A percentile compares a stretch with the other conserved stretches of the same genome.
phyloP scores from a whole-genome alignment of 2,888 invertebrate species.

The Drosophila basisetae region DNA sequence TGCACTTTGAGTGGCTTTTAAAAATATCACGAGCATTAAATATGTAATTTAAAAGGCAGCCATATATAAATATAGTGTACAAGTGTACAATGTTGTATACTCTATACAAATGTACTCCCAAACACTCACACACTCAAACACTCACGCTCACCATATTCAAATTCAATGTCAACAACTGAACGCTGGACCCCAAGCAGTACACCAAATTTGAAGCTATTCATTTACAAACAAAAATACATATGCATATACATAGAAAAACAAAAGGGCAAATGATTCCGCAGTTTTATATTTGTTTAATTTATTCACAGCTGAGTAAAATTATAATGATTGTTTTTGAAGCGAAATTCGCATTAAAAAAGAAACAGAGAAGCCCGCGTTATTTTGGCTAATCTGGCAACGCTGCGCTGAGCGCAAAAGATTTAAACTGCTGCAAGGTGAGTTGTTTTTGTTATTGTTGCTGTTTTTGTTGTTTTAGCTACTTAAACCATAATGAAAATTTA shows the following conservation, averaged over 20 bases:
- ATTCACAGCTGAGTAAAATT: conserved; percentile 24
- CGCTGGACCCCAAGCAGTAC: conserved; percentile 26
- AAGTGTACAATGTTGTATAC: not conserved
- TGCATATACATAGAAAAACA: conserved; percentile 11
- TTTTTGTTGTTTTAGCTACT: conserved; percentile 33
- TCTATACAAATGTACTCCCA: conserved; percentile 1
- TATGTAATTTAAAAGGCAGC: conserved; percentile 46
- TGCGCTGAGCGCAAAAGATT: conserved; percentile 27
- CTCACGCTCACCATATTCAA: conserved; percentile 16
- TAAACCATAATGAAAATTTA: conserved; percentile 39
- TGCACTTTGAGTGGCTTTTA: conserved; percentile 67
- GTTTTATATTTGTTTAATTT: conserved; percentile 28
- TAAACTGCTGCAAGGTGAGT: conserved; percentile 45
- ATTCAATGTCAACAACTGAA: conserved; percentile 63
- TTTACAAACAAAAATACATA: not conserved
- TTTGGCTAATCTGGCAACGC: conserved; percentile 48
- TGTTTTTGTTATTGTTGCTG: conserved; percentile 16
- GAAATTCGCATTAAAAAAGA: conserved; percentile 10
- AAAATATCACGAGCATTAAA: conserved; percentile 58
- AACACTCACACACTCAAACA: not conserved
- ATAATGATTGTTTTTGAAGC: conserved; percentile 13
- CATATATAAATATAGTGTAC: conserved; percentile 25
- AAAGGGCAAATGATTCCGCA: conserved; percentile 42
- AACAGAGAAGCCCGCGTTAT: not conserved
- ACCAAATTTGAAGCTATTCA: conserved; percentile 51